Conservation (phyloP, 1,140 invertebrate genomes). For the Himalopsyche phryganea region DNA sequence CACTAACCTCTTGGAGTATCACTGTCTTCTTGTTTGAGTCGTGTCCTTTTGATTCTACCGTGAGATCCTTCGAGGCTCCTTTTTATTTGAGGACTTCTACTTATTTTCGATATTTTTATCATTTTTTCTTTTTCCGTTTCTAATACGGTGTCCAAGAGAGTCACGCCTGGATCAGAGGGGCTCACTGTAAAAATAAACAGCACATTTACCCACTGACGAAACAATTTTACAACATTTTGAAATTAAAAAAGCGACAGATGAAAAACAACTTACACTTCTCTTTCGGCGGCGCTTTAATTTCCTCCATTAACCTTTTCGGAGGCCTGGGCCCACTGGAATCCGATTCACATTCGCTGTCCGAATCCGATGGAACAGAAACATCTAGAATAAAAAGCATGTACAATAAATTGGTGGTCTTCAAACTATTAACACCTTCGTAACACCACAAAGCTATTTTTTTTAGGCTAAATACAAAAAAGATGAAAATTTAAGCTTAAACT, state of each 20-base stretch:
- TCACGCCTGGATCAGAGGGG: too few species aligned
- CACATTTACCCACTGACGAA: too few species aligned
- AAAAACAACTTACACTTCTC: constrained; percentile 26
- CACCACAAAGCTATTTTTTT: too few species aligned
- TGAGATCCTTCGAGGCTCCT: constrained; percentile 21
- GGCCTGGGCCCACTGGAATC: constrained; percentile 49
- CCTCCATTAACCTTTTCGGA: constrained; percentile 43
- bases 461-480: too few species aligned
- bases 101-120: constrained; percentile 12
- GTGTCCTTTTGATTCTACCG: constrained; percentile 23
- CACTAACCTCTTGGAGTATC: constrained; percentile 27
- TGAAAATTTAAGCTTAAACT: too few species aligned
- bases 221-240: too few species aligned
- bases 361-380: constrained; percentile 58
- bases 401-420: too few species aligned
- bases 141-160: too few species aligned
- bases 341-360: constrained; percentile 58
- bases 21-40: constrained; percentile 29
- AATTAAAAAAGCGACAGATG: too few species aligned
- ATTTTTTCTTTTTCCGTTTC: constrained; percentile 18
- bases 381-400: constrained; percentile 43
- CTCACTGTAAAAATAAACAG: too few species aligned
- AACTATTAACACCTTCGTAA: too few species aligned
- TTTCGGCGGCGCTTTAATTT: constrained; percentile 33
- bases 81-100: constrained; percentile 27